phyloP scores from a whole-genome alignment of 2,113 vertebrate genomes.

The Glareola pratincola region DNA sequence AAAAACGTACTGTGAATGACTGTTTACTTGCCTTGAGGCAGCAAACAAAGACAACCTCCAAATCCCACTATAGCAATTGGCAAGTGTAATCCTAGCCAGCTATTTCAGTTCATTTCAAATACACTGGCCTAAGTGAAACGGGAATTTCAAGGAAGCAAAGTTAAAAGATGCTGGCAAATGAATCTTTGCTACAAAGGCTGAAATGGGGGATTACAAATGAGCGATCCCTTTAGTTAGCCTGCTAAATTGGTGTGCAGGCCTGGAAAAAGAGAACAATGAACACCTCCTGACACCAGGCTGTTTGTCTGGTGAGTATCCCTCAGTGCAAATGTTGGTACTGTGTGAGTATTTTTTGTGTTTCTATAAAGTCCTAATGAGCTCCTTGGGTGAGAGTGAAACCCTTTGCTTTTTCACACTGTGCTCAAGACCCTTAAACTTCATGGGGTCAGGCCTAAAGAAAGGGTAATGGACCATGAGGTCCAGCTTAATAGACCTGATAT shows the following conservation, averaged over 20 bases:
- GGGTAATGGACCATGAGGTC: slow-evolving; percentile 88
- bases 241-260: slow-evolving; percentile 69
- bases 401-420: slow-evolving; percentile 88
- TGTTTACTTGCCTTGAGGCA: slow-evolving; percentile 25
- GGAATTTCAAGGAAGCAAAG: slow-evolving; percentile 47
- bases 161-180: slow-evolving; percentile 62
- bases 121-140: not conserved
- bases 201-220: slow-evolving; percentile 74
- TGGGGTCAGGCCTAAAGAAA: slow-evolving; percentile 88
- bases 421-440: slow-evolving; percentile 90
- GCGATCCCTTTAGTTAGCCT: slow-evolving; percentile 57
- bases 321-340: slow-evolving; percentile 89
- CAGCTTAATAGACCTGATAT: slow-evolving; percentile 83
- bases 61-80: not conserved
- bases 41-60: slow-evolving; percentile 29
- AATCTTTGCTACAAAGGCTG: slow-evolving; percentile 66
- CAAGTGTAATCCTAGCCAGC: not conserved
- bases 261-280: slow-evolving; percentile 81
- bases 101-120: slow-evolving; percentile 21
- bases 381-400: slow-evolving; percentile 90
- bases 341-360: slow-evolving; percentile 90
- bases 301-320: slow-evolving; percentile 87
- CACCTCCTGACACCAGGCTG: slow-evolving; percentile 91
- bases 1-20: not conserved
- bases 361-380: slow-evolving; percentile 99